These are phyloP conservation scores for Acrocephalus arundinaceus DNA, from an alignment of 2,113 vertebrate species.

Conservation along the genomic window DNA sequence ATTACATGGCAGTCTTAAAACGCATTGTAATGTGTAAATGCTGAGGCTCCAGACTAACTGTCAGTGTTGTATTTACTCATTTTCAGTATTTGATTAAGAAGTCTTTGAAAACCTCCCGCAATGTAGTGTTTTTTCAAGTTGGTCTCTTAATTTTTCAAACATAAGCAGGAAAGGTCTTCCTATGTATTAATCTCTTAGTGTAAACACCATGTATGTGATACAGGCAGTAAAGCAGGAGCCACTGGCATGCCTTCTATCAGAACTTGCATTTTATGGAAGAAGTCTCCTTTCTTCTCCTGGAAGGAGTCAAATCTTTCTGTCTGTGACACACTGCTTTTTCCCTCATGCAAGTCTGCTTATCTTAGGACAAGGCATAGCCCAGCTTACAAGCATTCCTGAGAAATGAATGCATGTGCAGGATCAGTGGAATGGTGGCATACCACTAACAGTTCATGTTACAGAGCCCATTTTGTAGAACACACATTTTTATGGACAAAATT, in stretches of 20 bases:
- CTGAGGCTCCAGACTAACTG: background rate
- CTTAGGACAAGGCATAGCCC: conserved; percentile 43
- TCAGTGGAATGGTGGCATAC: conserved; percentile 60
- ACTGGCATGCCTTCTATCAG: background rate
- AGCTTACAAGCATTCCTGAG: conserved; percentile 64
- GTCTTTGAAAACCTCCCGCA: background rate
- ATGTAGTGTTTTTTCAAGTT: background rate
- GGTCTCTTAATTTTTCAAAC: conserved; percentile 7
- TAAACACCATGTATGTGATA: background rate
- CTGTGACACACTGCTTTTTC: background rate
- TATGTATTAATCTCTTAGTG: background rate
- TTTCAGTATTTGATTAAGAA: conserved; percentile 16
- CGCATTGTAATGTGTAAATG: background rate
- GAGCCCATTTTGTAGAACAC: conserved; percentile 48
- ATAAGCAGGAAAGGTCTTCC: background rate
- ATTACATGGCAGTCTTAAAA: background rate
- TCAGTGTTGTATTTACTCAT: background rate
- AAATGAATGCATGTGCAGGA: conserved; percentile 64
- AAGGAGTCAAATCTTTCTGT: conserved; percentile 6
- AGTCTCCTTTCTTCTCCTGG: background rate
- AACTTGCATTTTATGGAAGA: conserved; percentile 18
- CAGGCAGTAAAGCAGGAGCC: background rate
- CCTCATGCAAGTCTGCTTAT: conserved; percentile 38
- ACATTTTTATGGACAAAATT: conserved; percentile 38
- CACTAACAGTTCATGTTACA: conserved; percentile 62